phyloP scores from a whole-genome alignment of 2,888 invertebrate species.

The Pristionchus arcanus region DNA sequence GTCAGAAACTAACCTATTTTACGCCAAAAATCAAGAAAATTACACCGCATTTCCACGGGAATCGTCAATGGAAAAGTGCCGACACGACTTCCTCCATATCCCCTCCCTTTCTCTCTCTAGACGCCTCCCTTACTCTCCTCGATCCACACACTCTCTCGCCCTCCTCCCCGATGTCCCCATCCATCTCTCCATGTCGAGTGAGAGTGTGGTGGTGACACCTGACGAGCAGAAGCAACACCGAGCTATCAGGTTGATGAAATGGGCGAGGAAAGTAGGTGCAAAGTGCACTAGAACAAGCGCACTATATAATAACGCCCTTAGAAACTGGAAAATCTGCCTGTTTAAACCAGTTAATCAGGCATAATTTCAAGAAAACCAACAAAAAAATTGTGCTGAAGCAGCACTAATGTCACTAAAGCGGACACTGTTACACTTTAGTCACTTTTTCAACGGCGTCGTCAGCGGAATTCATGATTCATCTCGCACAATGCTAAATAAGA shows the following conservation, averaged over 20 bases:
- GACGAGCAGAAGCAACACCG: background rate
- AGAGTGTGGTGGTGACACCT: constrained; percentile 26
- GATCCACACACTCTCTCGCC: background rate
- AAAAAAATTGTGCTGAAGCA: background rate
- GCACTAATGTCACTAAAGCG: background rate
- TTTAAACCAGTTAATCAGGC: background rate
- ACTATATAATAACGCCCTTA: background rate
- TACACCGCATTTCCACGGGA: background rate
- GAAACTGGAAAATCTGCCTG: background rate
- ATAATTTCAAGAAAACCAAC: background rate
- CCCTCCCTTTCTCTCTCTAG: background rate
- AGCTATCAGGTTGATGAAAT: constrained; percentile 11
- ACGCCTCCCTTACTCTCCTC: background rate
- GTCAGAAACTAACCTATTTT: background rate
- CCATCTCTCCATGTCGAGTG: background rate
- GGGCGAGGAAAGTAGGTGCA: background rate
- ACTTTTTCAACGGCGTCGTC: background rate
- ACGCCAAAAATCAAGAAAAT: too few species aligned
- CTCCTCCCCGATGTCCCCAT: background rate
- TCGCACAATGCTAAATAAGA: background rate
- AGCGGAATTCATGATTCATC: background rate
- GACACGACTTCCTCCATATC: background rate
- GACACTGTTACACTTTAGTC: background rate
- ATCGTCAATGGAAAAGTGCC: background rate
- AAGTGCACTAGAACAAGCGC: background rate